Evolutionary conservation across 1,140 invertebrate genomes (phyloP), one percentile per base, ranked within the genome.

Genomic region (Pygmarrhopalites habei): DNA sequence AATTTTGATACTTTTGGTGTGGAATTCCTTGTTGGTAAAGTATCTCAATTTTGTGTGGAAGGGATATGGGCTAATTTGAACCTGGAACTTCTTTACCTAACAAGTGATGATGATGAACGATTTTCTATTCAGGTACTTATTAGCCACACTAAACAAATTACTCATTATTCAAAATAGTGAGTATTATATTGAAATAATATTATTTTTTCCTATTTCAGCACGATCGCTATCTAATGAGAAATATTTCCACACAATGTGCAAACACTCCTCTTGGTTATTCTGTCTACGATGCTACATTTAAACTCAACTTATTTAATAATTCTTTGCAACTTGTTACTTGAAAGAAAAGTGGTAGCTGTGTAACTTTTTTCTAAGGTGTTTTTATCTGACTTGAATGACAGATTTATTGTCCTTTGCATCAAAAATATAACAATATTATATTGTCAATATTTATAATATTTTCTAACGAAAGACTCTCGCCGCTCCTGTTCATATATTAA

Each of bases 101-200:
- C 80, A 30, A 81, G 81, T 67, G 80, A 82, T 73, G 80, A 82
- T 67, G 80, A 82, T 65, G 80, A 82, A 67, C 71, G 81, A 53
- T 82, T 80, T 73, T 79, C 77, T 59, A 82, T 82, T 63, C 75
- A 76, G 68, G 74, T 75, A 64, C 14, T 43, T 55, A 5, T 10
- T n/a, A 5, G 7, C 19, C 5, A 25, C 5, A 47, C 44, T 47
- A 10, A 47, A n/a, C 7, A 25, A 47, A 35, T 35, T 35, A 35
- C 15, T 35, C 5, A 35, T 35, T 35, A 35, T 35, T 35, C 5
- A 35, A 35, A 7, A 35, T 35, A 5, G 5, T n/a, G n/a, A n/a
- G n/a, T 47, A 5, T 19, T 47, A 19, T 4, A 47, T 47, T 47
- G 44, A 47, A 47, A 47, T 19, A n/a, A 25, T 47, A 19, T n/a